A percentile compares a stretch with the other conserved stretches of the same genome.
Conservation (phyloP, 1,140 invertebrate species). For the Palaemon carinicauda region DNA sequence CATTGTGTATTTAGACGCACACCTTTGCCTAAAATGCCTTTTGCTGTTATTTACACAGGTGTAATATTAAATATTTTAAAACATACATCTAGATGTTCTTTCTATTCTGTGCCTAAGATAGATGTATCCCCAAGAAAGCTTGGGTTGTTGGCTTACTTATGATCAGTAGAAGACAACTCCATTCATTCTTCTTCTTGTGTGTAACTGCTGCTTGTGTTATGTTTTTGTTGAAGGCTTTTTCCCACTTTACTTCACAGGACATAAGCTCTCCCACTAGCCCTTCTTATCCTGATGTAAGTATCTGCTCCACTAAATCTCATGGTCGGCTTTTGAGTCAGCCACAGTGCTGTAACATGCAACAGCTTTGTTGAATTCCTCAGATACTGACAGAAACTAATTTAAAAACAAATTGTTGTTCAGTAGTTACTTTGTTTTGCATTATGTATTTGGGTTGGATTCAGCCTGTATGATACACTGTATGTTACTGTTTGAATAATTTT, state of each 20-base stretch:
- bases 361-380: no score
- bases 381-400: no score
- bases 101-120: not conserved
- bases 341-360: not conserved
- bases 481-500: no score
- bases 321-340: not conserved
- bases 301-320: not conserved
- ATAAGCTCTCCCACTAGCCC: slow-evolving; percentile 60
- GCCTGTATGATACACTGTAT: no score
- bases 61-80: no score
- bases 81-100: not conserved
- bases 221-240: slow-evolving; percentile 44
- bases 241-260: slow-evolving; percentile 56
- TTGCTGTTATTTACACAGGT: no score
- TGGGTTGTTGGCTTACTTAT: not conserved
- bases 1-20: no score
- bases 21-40: no score
- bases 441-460: no score
- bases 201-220: slow-evolving; percentile 1
- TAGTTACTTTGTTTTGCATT: no score
- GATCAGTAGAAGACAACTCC: not conserved
- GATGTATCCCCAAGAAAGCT: not conserved
- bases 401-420: no score
- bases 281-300: slow-evolving; percentile 59
- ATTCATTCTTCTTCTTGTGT: not conserved